Base-by-base conservation (phyloP, 2,113 vertebrate genomes). In the Glareola pratincola region DNA sequence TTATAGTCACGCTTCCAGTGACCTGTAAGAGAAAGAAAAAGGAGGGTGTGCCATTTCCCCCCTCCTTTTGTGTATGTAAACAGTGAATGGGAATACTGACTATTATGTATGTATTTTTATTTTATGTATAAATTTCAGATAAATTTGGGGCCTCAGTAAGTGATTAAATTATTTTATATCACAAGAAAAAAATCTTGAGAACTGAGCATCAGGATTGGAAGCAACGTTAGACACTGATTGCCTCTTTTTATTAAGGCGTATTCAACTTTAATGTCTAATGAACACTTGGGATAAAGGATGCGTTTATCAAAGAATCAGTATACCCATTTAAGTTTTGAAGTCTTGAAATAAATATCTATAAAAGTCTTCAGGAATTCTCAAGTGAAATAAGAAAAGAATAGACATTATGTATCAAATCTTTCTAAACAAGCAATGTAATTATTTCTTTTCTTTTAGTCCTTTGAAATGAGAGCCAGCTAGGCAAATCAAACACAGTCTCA, bases 361-460 rank as follows among this genome's bases (percentile, higher is more conserved):
- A 53, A 82, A 86, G 37, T 80, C 82, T 79, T 93, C 50, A 63
- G 51, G 69, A 92, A 93, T 92, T 90, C 88, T 96, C 92, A 71
- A 86, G 54, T 93, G 90, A 90, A 94, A 72, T 64, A 85, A 91
- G 89, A 92, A 78, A 90, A 95, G 48, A 85, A 80, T 85, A 90
- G 88, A 56, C 59, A 37, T 90, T 91, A 66, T 80, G 37, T 90
- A 93, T 83, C 72, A 88, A 90, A 90, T 95, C 85, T 93, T 94
- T 94, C 90, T 92, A 96, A 97, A 96, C 79, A 94, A 88, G 83
- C 59, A 84, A 39, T 82, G 45, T 80, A 92, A 94, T 97, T 95
- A 92, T 94, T 95, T 96, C 91, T 41, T 41, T 41, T 41, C 41
- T 41, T 41, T 41, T 41, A 90, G 83, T 77, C 43, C 75, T 96